Evolutionary conservation across 2,888 invertebrate genomes (phyloP).

Genomic region (Aphodius sticticus): DNA sequence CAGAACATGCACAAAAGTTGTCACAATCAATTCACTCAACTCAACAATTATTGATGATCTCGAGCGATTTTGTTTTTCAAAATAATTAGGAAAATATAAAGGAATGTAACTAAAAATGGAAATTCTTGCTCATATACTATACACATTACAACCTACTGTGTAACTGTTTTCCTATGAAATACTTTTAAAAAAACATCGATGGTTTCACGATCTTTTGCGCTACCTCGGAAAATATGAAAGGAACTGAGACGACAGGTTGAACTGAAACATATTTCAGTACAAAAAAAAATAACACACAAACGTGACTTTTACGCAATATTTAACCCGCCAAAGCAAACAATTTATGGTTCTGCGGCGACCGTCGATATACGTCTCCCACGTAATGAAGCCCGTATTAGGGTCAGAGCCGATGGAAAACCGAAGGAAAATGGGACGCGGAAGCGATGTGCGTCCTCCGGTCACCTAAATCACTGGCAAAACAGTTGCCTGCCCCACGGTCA

Average conservation of each 20-base stretch:
- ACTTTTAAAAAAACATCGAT: too few relatives aligned
- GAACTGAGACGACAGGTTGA: not conserved
- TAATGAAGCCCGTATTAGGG: not conserved
- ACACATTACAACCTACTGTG: too few relatives aligned
- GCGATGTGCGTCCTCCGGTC: constrained; percentile 9
- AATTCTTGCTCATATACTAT: too few relatives aligned
- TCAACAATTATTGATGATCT: too few relatives aligned
- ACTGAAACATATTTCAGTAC: not conserved
- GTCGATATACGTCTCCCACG: not conserved
- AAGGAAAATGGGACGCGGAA: not conserved
- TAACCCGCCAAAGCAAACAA: not conserved
- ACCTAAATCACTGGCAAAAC: constrained; percentile 23
- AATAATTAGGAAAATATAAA: too few relatives aligned
- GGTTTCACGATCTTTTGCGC: too few relatives aligned
- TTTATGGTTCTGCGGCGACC: not conserved
- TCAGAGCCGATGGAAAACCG: not conserved
- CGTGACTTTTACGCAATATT: constrained; percentile 4
- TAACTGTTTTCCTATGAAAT: too few relatives aligned
- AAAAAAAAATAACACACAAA: not conserved
- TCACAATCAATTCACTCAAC: too few relatives aligned
- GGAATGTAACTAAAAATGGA: too few relatives aligned
- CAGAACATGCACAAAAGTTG: too few relatives aligned
- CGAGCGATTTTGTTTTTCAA: too few relatives aligned
- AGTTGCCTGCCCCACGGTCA: constrained; percentile 18
- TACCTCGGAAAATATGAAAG: too few relatives aligned